Conservation (phyloP, 2,797 vertebrate species). For the Peromyscus eremicus region DNA sequence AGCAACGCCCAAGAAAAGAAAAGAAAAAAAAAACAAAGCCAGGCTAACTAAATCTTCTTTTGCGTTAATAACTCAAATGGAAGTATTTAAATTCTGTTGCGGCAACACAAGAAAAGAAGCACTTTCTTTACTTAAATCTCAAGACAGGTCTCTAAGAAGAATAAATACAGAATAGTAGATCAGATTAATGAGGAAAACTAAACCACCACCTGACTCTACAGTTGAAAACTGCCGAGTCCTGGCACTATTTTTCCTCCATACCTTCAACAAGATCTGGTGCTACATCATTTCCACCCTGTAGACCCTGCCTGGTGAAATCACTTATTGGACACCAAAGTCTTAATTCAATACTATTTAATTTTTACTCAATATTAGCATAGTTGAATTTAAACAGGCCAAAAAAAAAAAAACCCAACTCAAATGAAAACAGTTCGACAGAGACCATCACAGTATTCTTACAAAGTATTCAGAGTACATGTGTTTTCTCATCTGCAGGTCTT, state of each 20-base stretch:
- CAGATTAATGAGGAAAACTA: background rate
- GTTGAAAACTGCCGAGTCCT: constrained; percentile 7
- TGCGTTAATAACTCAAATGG: constrained; percentile 8
- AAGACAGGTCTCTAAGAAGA: constrained; percentile 5
- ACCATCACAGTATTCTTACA: background rate
- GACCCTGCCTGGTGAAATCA: background rate
- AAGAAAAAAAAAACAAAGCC: background rate
- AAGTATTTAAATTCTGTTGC: constrained; percentile 25
- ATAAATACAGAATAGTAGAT: constrained; percentile 32
- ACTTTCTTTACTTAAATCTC: constrained; percentile 42
- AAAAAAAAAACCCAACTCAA: too few species aligned
- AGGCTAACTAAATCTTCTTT: background rate
- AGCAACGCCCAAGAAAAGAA: background rate
- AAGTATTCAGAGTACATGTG: background rate
- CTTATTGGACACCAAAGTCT: background rate
- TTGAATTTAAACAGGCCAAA: background rate
- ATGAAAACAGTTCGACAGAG: background rate
- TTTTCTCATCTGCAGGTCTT: constrained; percentile 48
- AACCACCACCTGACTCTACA: background rate
- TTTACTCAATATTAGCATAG: background rate
- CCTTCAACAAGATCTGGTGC: background rate
- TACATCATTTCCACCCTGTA: background rate
- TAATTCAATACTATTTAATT: background rate
- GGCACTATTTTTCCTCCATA: background rate
- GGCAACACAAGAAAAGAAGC: background rate